Conservation (phyloP, 2,113 vertebrate genomes). For the Oenanthe melanoleuca region DNA sequence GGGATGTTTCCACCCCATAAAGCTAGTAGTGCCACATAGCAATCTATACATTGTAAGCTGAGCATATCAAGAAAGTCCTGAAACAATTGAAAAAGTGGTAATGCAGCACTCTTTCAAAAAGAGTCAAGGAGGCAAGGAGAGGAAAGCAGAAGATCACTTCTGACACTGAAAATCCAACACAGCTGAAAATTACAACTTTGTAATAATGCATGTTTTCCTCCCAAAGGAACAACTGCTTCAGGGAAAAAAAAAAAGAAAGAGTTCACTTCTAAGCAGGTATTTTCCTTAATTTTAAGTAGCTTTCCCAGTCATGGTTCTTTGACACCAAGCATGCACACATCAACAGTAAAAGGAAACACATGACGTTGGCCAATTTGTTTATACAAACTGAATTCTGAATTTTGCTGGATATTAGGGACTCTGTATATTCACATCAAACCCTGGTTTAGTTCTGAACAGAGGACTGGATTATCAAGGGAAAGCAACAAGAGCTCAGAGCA, state of each 20-base stretch:
- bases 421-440: background rate
- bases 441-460: background rate
- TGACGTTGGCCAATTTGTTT: background rate
- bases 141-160: background rate
- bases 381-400: background rate
- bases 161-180: background rate
- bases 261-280: background rate
- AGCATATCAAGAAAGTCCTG: background rate
- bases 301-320: background rate
- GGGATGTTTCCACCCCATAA: background rate
- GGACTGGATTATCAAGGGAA: background rate
- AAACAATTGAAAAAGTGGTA: background rate
- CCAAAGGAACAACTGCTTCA: background rate
- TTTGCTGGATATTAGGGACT: background rate
- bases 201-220: background rate
- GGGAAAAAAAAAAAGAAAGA: background rate
- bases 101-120: background rate
- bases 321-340: background rate
- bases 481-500: background rate
- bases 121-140: background rate
- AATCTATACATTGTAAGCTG: background rate
- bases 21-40: background rate
- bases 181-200: background rate
- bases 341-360: background rate
- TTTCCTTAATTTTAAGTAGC: background rate